Conservation (phyloP, 2,888 invertebrate species). For the Morpho achilles region DNA sequence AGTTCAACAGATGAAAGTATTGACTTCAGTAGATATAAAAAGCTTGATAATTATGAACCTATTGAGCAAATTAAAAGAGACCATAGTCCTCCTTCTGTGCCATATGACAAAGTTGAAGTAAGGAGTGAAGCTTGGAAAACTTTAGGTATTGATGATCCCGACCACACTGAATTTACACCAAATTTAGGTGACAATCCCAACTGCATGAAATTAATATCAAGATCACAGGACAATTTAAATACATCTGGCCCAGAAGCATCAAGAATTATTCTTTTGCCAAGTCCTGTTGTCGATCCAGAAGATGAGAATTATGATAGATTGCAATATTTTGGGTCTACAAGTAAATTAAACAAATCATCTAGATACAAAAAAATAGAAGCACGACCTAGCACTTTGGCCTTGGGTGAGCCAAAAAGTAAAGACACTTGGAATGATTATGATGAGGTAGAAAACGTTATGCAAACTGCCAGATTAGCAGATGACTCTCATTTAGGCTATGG, state of each 20-base stretch:
- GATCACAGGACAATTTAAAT: conserved; percentile 73
- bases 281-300: conserved; percentile 67
- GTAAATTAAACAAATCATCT: conserved; percentile 81
- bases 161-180: conserved; percentile 82
- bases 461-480: conserved; percentile 85
- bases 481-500: conserved; percentile 91
- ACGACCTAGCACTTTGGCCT: conserved; percentile 75
- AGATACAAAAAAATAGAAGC: conserved; percentile 85
- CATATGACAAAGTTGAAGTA: conserved; percentile 88
- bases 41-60: conserved; percentile 74
- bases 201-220: conserved; percentile 70
- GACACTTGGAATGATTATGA: conserved; percentile 87
- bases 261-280: conserved; percentile 76
- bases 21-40: conserved; percentile 74
- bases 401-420: conserved; percentile 63
- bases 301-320: conserved; percentile 87
- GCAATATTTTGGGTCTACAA: conserved; percentile 88
- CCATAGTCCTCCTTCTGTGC: conserved; percentile 58
- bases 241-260: conserved; percentile 70
- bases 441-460: conserved; percentile 84
- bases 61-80: conserved; percentile 73
- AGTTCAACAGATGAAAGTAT: conserved; percentile 66
- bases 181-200: conserved; percentile 68
- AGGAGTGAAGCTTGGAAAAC: conserved; percentile 91
- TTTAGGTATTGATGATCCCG: conserved; percentile 85